phyloP scores from a whole-genome alignment of 2,113 vertebrate species.

The Odontesthes bonariensis region DNA sequence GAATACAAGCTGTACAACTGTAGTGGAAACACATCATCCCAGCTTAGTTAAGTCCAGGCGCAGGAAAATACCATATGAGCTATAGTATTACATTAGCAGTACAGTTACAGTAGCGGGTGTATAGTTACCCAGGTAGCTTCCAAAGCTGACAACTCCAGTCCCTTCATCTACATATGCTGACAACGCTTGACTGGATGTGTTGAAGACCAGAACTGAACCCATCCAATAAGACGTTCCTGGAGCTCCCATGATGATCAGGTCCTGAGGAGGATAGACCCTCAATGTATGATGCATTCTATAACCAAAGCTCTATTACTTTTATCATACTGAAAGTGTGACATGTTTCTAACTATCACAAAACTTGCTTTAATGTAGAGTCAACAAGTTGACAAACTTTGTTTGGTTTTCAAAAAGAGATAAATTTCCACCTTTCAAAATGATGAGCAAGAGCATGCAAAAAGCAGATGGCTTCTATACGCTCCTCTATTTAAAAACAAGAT shows the following conservation, averaged over 20 bases:
- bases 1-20: too few relatives aligned
- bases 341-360: background rate
- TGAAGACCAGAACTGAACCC: constrained; percentile 91
- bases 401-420: rapidly evolving
- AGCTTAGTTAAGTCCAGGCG: background rate
- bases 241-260: constrained; percentile 95
- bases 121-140: constrained; percentile 92
- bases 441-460: constrained; percentile 7
- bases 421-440: background rate
- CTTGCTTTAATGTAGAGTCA: background rate
- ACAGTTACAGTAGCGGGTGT: background rate
- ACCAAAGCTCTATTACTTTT: background rate
- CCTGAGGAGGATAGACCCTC: constrained; percentile 72
- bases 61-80: background rate
- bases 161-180: constrained; percentile 84
- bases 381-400: background rate
- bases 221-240: constrained; percentile 95
- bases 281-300: background rate
- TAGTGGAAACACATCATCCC: too few relatives aligned
- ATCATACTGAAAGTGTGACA: background rate
- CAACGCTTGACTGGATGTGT: constrained; percentile 82
- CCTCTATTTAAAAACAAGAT: background rate
- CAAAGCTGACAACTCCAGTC: constrained; percentile 84
- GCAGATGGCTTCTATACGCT: background rate
- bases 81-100: background rate